These are phyloP conservation scores for Caenorhabditis afra DNA, from an alignment of 2,888 invertebrate genomes.

Conservation along the genomic window DNA sequence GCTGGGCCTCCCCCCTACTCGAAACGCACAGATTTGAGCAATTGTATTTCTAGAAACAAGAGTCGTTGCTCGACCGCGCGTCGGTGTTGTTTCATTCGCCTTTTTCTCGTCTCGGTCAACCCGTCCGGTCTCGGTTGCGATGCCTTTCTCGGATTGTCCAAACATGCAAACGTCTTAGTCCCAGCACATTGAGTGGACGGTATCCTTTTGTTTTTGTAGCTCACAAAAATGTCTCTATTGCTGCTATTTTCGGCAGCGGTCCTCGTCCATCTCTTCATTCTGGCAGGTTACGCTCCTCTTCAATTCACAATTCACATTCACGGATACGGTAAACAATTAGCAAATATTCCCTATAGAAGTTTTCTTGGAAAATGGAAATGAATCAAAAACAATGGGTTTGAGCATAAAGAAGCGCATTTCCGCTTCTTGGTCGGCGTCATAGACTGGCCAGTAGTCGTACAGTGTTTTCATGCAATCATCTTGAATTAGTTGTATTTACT, in stretches of 20 bases:
- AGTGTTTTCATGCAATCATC: constrained; percentile 25
- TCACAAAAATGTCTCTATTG: constrained; percentile 25
- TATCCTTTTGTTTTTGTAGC: constrained; percentile 54
- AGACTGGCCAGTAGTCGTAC: neutral
- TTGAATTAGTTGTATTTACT: constrained; percentile 28
- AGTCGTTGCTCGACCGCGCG: constrained; percentile 7
- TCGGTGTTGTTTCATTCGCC: constrained; percentile 28
- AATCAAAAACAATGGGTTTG: neutral
- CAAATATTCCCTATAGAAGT: neutral
- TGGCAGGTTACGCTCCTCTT: constrained; percentile 2
- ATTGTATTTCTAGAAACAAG: constrained; percentile 57
- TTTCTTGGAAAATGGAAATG: too few relatives aligned
- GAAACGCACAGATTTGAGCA: constrained; percentile 58
- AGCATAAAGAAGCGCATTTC: neutral
- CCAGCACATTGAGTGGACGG: constrained; percentile 53
- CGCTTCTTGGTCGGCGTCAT: neutral
- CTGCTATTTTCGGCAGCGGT: constrained; percentile 25
- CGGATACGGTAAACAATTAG: constrained; percentile 10
- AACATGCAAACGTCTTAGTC: constrained; percentile 55
- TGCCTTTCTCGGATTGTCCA: constrained; percentile 56
- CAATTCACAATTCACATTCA: neutral
- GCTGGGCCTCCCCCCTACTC: constrained; percentile 43
- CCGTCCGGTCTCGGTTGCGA: constrained; percentile 24
- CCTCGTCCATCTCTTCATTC: neutral
- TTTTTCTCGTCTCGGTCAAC: neutral